Evolutionary conservation across 2,113 vertebrate species (phyloP), one percentile per base, ranked within the genome.

Genomic region (Macheiramphus alcinus): DNA sequence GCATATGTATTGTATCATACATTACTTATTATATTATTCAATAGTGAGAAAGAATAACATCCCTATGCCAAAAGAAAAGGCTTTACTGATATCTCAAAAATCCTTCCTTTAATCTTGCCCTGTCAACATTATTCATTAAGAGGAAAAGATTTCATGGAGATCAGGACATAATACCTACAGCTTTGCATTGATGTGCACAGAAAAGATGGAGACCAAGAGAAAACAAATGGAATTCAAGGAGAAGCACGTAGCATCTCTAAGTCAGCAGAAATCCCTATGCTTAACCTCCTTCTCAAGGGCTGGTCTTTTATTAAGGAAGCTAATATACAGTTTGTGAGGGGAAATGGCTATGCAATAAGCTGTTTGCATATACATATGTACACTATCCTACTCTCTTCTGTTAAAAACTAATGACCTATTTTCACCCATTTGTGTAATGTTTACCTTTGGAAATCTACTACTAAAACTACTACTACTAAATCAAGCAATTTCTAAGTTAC

Each of bases 1-100:
- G 4, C 2, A 0, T n/a, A 52, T 34, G 4, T 29, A 53, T 56
- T 2, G 2, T 48, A 47, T 40, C 34, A 26, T 31, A 15, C 11
- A 32, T 70, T 80, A 42, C 42, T 76, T 66, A 29, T 18, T 14
- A 10, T 63, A 5, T 27, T 13, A 66, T 48, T 78, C 32, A 73
- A 22, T 23, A 83, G 12, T 23, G 42, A 91, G n/a, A 79, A 75
- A 50, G 11, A 75, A 21, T 61, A 90, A 50, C 7, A 52, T 26
- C 6, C 65, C 48, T 65, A 13, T 36, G 40, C 6, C 29, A 36
- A 80, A 91, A 75, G 34, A 79, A 79, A 85, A 83, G 11, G 31
- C 3, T 83, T 65, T 65, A 21, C 15, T 43, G 16, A 43, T 16
- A 65, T 61, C 45, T 73, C 42, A 89, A 16, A 88, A 80, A 48